A percentile compares a stretch with the other conserved stretches of the same genome.
Conservation (phyloP, 2,797 vertebrate species). For the Monodelphis domestica region DNA sequence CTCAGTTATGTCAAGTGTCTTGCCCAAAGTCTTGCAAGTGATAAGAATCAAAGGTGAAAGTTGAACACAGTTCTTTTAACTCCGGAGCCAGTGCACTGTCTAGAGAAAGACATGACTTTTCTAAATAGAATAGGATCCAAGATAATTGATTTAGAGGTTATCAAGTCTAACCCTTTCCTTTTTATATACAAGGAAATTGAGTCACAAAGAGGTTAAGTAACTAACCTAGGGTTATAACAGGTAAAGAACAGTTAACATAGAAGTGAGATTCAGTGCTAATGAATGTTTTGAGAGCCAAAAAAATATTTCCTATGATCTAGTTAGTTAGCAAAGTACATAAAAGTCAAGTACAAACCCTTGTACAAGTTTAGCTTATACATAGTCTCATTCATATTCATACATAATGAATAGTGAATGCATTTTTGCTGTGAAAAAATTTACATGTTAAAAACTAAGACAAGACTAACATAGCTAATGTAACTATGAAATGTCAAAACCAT, state of each 20-base stretch:
- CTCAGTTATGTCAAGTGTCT: not conserved
- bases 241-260: not conserved
- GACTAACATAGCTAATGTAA: not conserved
- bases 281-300: not conserved
- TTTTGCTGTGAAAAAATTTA: not conserved
- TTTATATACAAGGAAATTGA: not conserved
- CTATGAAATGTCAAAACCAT: not conserved
- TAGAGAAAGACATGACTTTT: not conserved
- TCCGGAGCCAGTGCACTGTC: not conserved
- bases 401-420: not conserved
- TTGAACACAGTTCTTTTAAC: not conserved
- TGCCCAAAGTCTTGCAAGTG: not conserved
- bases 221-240: not conserved
- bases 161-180: not conserved
- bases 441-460: not conserved
- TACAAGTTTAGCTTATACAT: not conserved
- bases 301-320: not conserved
- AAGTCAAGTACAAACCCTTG: not conserved
- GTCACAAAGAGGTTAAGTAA: not conserved
- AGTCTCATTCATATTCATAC: too few species aligned
- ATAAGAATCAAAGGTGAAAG: not conserved
- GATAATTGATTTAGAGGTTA: not conserved
- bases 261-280: not conserved
- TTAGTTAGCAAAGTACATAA: not conserved
- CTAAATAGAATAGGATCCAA: not conserved